Evolutionary conservation across 2,113 vertebrate species (phyloP).

Genomic region (Bungarus multicinctus): DNA sequence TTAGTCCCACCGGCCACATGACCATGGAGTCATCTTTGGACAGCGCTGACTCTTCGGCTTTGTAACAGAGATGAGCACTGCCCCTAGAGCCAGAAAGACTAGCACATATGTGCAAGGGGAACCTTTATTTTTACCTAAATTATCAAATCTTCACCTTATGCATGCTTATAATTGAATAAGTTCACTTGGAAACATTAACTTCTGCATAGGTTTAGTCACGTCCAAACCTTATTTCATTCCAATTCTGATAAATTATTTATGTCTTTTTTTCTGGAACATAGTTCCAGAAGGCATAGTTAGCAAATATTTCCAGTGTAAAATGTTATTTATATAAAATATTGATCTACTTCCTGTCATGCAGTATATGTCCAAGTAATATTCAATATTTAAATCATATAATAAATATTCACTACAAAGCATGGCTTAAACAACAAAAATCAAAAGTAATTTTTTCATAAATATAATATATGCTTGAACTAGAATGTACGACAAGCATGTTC

Average conservation of each 20-base stretch:
- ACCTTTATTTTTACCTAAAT: too few relatives aligned
- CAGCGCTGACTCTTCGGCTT: too few relatives aligned
- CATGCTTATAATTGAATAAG: neutral
- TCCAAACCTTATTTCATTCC: neutral
- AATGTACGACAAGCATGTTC: neutral
- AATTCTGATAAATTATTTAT: neutral
- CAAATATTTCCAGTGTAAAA: neutral
- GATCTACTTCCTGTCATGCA: neutral
- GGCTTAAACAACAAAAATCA: neutral
- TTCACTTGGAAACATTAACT: neutral
- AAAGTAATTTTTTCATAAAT: neutral
- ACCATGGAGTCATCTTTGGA: too few relatives aligned
- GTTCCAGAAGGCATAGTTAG: neutral
- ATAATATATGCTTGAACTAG: neutral
- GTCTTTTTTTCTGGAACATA: neutral
- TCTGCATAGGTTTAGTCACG: neutral
- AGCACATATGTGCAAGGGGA: too few relatives aligned
- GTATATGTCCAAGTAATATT: neutral
- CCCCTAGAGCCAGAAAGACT: too few relatives aligned
- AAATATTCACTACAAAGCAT: neutral
- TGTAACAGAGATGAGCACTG: too few relatives aligned
- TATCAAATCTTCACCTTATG: neutral
- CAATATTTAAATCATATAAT: neutral
- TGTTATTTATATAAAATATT: neutral
- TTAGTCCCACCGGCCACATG: too few relatives aligned